phyloP scores from a whole-genome alignment of 2,888 invertebrate species.

The Drosophila robusta region DNA sequence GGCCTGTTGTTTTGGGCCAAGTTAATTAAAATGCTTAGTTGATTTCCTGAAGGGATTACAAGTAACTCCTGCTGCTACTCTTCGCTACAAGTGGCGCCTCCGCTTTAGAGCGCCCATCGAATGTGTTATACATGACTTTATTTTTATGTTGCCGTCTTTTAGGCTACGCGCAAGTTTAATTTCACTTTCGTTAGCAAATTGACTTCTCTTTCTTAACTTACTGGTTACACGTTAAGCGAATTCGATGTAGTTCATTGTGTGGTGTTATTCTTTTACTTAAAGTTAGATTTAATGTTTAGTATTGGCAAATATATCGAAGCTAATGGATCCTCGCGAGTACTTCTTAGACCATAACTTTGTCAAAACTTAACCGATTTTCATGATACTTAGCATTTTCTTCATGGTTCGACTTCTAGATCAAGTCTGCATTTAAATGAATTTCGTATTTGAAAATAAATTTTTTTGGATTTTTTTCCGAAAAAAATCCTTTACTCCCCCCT shows the following conservation, averaged over 20 bases:
- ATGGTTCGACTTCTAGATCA: too few species aligned
- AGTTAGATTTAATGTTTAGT: not conserved
- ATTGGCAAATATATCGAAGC: not conserved
- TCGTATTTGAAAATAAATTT: too few species aligned
- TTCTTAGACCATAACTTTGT: too few species aligned
- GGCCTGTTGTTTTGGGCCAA: slow-evolving; percentile 45
- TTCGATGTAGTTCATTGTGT: not conserved
- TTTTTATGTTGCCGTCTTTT: slow-evolving; percentile 29
- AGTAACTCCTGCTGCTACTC: slow-evolving; percentile 13
- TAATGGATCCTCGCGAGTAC: not conserved
- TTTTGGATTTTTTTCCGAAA: too few species aligned
- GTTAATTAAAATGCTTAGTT: slow-evolving; percentile 76
- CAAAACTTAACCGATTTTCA: too few species aligned
- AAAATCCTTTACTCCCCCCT: too few species aligned
- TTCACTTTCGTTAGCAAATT: slow-evolving; percentile 6
- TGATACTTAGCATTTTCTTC: too few species aligned
- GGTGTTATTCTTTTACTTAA: not conserved
- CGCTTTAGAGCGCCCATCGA: not conserved
- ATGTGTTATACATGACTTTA: slow-evolving; percentile 37
- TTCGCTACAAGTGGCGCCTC: not conserved
- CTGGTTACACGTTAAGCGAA: too few species aligned
- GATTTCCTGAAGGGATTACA: slow-evolving; percentile 77
- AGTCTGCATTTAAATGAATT: too few species aligned
- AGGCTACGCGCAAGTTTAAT: slow-evolving; percentile 4
- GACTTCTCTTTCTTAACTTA: not conserved